Conservation (phyloP, 2,888 invertebrate species). For the Napeogenes inachia region DNA sequence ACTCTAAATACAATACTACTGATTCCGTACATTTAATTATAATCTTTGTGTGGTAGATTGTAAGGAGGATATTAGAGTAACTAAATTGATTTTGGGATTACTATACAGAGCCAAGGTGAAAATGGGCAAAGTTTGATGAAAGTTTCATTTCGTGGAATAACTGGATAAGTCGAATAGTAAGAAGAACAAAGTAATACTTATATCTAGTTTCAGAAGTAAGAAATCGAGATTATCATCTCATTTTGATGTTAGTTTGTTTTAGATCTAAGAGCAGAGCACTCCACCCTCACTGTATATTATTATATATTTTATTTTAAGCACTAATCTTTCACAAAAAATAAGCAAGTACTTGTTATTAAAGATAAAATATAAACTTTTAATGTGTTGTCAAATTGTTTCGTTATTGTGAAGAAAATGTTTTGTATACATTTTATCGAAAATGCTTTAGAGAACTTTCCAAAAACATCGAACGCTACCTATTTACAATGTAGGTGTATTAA, state of each 20-base stretch:
- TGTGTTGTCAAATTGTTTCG: neutral
- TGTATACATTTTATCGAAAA: neutral
- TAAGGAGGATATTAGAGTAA: constrained; percentile 6
- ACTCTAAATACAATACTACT: neutral
- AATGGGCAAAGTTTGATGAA: constrained; percentile 19
- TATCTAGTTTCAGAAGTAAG: neutral
- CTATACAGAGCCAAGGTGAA: constrained; percentile 15
- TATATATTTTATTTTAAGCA: neutral
- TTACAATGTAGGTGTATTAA: neutral
- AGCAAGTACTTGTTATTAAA: neutral
- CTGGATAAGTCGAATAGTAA: constrained; percentile 12
- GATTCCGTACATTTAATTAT: neutral
- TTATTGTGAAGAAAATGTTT: neutral
- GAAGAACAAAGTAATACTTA: constrained; percentile 3
- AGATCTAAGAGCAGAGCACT: too few species aligned
- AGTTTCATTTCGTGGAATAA: constrained; percentile 15
- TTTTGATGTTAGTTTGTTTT: neutral
- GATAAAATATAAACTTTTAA: neutral
- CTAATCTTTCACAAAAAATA: neutral
- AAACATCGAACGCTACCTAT: too few species aligned
- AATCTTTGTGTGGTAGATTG: neutral
- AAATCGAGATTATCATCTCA: neutral
- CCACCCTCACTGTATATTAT: too few species aligned
- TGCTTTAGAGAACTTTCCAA: too few species aligned
- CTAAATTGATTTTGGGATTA: neutral